phyloP scores from a whole-genome alignment of 2,888 invertebrate species.

The Hypolimnas misippus region DNA sequence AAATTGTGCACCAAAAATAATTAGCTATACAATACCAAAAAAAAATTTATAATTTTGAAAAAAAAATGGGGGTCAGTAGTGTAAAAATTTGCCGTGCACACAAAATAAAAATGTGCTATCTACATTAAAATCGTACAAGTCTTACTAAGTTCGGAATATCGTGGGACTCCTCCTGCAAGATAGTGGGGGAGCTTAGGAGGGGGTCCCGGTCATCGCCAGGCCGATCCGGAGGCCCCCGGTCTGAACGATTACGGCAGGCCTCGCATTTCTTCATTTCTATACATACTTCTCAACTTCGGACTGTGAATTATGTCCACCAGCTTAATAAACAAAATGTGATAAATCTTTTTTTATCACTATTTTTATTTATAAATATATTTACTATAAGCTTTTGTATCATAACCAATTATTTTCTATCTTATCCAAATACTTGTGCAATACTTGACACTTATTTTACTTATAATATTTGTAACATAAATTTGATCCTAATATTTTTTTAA shows the following conservation, averaged over 20 bases:
- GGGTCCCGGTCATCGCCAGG: conserved; percentile 65
- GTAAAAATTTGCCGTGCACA: conserved; percentile 44
- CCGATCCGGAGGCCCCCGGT: conserved; percentile 60
- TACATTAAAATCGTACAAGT: conserved; percentile 52
- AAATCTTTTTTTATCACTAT: conserved; percentile 17
- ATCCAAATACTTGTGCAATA: background rate
- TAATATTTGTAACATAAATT: no score
- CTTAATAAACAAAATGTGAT: conserved; percentile 37
- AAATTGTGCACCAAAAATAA: conserved; percentile 9
- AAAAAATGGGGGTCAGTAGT: conserved; percentile 12
- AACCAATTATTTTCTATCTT: background rate
- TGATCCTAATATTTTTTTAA: no score
- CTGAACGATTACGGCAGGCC: conserved; percentile 69
- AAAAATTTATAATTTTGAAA: conserved; percentile 19
- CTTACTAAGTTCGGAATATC: conserved; percentile 73
- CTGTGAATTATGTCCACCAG: conserved; percentile 69
- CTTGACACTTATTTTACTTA: background rate
- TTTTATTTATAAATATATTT: background rate
- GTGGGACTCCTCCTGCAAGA: conserved; percentile 69
- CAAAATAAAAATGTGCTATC: conserved; percentile 53
- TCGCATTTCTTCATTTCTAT: conserved; percentile 79
- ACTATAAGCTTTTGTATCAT: background rate
- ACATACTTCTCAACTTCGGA: conserved; percentile 79
- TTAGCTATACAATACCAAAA: conserved; percentile 19
- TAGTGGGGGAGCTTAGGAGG: conserved; percentile 65